Conservation (phyloP, 92 coral and sea anemone genomes). For the Actinernus sp. region DNA sequence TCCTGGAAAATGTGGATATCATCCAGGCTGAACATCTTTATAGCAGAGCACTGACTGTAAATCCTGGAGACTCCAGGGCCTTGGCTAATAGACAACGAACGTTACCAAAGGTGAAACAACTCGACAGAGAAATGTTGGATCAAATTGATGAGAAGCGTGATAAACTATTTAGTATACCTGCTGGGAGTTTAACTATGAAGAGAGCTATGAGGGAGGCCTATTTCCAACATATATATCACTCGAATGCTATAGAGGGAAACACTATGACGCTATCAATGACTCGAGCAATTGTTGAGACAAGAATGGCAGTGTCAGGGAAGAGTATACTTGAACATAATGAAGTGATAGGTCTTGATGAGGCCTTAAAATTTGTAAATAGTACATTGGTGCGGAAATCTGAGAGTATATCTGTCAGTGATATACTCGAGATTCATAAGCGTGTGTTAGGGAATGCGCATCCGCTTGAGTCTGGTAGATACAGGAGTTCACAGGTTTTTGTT, state of each 20-base stretch:
- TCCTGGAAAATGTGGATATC: constrained; percentile 86
- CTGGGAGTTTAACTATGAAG: constrained; percentile 85
- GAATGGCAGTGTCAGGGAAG: constrained; percentile 95
- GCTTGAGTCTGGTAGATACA: constrained; percentile 88
- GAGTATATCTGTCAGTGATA: constrained; percentile 70
- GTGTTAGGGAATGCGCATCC: constrained; percentile 97
- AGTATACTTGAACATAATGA: constrained; percentile 96
- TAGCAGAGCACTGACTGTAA: constrained; percentile 77
- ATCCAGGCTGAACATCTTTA: constrained; percentile 92
- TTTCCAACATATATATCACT: constrained; percentile 93
- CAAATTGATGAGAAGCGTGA: constrained; percentile 87
- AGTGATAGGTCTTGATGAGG: constrained; percentile 96
- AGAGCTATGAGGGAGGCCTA: constrained; percentile 97
- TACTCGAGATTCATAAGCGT: constrained; percentile 82
- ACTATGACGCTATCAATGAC: constrained; percentile 99
- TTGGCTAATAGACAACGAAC: constrained; percentile 90
- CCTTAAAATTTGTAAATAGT: constrained; percentile 88
- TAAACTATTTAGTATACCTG: constrained; percentile 80
- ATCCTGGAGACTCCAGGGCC: constrained; percentile 82
- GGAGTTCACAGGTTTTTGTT: constrained; percentile 92
- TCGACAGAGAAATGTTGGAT: constrained; percentile 91
- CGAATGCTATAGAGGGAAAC: constrained; percentile 98
- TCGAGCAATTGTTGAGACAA: constrained; percentile 94
- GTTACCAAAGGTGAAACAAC: constrained; percentile 91
- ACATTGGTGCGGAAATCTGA: constrained; percentile 81